Base-by-base conservation (phyloP, 2,113 vertebrate genomes). In the Triplophysa tibetana region DNA sequence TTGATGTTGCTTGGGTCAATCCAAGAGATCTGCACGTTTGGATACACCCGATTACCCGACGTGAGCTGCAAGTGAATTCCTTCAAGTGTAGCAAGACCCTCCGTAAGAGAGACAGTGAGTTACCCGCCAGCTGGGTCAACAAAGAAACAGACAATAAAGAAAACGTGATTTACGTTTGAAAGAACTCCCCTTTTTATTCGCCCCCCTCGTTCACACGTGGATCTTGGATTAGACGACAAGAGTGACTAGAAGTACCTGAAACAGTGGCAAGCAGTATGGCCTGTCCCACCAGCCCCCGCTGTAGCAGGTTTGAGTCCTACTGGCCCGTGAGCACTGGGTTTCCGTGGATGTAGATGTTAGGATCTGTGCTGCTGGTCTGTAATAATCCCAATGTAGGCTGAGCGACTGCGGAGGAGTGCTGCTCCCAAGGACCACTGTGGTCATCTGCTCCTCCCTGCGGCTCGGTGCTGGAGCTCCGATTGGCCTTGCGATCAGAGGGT, bases 21-120 rank as follows among this genome's bases (percentile, higher is more conserved):
- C 83, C 97, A 97, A 23, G 98, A 98, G 88, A 99, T 98, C 88
- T 99, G 98, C 67, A 99, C 95, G 10, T 98, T 98, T 24, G 96
- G 97, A 81, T 96, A 97, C 80, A 98, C 95, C 69, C 98, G 87
- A 88, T 94, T 98, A 84, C 92, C 76, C 14, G 95, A 93, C 13
- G 95, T 96, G 81, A 99, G 83, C 86, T 99, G 98, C 75, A 99
- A 87, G 83, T 99, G 97, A 89, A 99, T 98, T 75, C 98, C 96
- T 66, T 99, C 98, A 82, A 99, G 91, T 4, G 96, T 95, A 78
- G 97, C 95, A 83, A 99, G 90, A 78, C 96, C 95, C 29, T 99
- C 98, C 6, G 97, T 93, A 85, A 99, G 90, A 58, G 97, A 98
- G 79, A 99, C 96, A 0, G 97, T 99, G 91, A 99, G 93, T 88